These are phyloP conservation scores for Leptopterna dolabrata DNA, from an alignment of 2,888 invertebrate genomes.

Conservation along the genomic window DNA sequence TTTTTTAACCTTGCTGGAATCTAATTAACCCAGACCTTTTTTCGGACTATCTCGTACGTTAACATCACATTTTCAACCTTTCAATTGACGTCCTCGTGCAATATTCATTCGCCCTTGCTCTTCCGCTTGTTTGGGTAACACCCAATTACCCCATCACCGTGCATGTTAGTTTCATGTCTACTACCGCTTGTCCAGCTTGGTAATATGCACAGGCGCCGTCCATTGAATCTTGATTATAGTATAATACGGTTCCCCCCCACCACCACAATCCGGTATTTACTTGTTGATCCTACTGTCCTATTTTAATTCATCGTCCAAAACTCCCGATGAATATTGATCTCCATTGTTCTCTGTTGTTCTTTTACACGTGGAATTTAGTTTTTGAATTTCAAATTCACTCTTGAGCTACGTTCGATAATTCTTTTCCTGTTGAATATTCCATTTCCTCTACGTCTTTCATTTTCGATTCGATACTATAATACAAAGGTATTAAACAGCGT, in stretches of 20 bases:
- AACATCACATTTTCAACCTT: background rate
- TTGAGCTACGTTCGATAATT: background rate
- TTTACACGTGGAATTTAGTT: background rate
- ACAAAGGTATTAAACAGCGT: background rate
- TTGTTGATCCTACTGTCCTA: background rate
- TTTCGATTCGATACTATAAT: background rate
- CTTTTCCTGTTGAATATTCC: background rate
- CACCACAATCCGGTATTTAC: too few relatives aligned
- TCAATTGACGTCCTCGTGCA: background rate
- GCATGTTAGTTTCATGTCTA: too few relatives aligned
- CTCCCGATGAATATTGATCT: constrained; percentile 25
- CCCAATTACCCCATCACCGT: too few relatives aligned
- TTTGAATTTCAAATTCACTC: background rate
- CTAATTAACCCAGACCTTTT: background rate
- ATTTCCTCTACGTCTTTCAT: background rate
- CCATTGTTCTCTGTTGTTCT: constrained; percentile 4
- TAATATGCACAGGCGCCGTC: too few relatives aligned
- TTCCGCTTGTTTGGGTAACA: too few relatives aligned
- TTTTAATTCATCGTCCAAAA: background rate
- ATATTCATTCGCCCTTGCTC: background rate
- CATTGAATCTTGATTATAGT: too few relatives aligned
- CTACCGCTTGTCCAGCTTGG: too few relatives aligned
- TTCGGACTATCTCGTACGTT: background rate
- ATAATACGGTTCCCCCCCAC: too few relatives aligned
- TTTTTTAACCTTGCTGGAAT: background rate